Evolutionary conservation across 2,888 invertebrate genomes (phyloP), one percentile per base, ranked within the genome.

Genomic region (Baronia brevicornis): DNA sequence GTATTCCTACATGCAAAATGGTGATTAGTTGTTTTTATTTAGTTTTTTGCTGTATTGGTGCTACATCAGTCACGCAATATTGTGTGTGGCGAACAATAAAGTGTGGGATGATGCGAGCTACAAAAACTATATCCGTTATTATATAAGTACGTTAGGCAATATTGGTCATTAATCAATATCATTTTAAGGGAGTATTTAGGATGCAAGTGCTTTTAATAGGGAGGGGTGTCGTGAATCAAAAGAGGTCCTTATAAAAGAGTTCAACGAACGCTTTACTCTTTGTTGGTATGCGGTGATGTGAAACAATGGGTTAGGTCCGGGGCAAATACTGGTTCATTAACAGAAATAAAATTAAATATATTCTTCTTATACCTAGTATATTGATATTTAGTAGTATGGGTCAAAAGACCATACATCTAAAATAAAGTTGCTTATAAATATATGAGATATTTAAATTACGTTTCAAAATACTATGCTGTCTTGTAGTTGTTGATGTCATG

Each of bases 241-340:
- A 36, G 35, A 35, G 32, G 68, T 75, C 77, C 79, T 72, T 80
- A 73, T 58, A 79, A 82, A 84, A 82, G 84, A 82, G 80, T 84
- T 84, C 82, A 84, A 84, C 80, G 82, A 77, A 72, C 80, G 70
- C n/a, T n/a, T 61, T 46, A 51, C 51, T 48, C 67, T 69, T 72
- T 77, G 70, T 74, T 60, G 59, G 56, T 48, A 60, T 43, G 53
- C 69, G 61, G 52, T 69, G 60, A 54, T 57, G 71, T 70, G 69
- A 63, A 65, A 57, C 70, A 53, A 48, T 61, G 59, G 55, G 48
- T 52, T 59, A 59, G 48, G 52, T 54, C 51, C 63, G 60, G 64
- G 62, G 57, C 50, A 51, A 53, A 48, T 45, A 26, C 15, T 27
- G 31, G 9, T 17, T 32, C 27, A 23, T 17, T 32, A 33, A 24